Conservation (phyloP, 2,113 vertebrate species). For the Crotophaga sulcirostris region DNA sequence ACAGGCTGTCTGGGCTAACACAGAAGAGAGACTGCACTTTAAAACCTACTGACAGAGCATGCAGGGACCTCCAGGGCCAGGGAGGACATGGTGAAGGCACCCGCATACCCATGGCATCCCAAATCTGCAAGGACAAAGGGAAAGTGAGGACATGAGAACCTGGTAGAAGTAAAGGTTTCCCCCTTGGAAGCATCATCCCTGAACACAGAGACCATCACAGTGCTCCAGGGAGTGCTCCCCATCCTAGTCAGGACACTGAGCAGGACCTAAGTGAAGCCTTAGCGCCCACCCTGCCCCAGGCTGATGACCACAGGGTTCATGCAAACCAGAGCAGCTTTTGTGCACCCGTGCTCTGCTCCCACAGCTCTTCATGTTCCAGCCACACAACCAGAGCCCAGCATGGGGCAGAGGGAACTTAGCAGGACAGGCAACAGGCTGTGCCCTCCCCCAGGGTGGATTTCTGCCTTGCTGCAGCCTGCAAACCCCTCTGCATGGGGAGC, state of each 20-base stretch:
- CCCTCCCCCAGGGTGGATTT: not conserved
- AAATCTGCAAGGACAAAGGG: not conserved
- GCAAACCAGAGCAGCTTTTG: not conserved
- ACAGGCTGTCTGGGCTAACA: not conserved
- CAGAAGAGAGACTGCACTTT: not conserved
- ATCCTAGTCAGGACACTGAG: not conserved
- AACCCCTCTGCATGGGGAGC: accelerated
- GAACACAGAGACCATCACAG: not conserved
- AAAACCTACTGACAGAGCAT: not conserved
- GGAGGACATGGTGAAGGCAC: not conserved
- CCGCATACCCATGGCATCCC: not conserved
- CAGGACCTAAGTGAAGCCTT: not conserved
- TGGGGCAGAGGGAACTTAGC: accelerated
- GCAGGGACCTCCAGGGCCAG: not conserved
- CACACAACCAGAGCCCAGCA: not conserved
- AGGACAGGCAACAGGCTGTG: accelerated
- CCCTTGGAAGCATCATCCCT: not conserved
- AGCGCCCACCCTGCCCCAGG: not conserved
- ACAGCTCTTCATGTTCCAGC: not conserved
- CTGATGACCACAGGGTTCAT: not conserved
- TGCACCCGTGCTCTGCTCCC: not conserved
- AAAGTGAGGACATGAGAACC: not conserved
- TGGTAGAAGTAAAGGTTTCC: not conserved
- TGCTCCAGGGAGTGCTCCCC: not conserved
- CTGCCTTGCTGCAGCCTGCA: not conserved